Evolutionary conservation across 2,113 vertebrate species (phyloP).

Genomic region (Cichladusa arquata): DNA sequence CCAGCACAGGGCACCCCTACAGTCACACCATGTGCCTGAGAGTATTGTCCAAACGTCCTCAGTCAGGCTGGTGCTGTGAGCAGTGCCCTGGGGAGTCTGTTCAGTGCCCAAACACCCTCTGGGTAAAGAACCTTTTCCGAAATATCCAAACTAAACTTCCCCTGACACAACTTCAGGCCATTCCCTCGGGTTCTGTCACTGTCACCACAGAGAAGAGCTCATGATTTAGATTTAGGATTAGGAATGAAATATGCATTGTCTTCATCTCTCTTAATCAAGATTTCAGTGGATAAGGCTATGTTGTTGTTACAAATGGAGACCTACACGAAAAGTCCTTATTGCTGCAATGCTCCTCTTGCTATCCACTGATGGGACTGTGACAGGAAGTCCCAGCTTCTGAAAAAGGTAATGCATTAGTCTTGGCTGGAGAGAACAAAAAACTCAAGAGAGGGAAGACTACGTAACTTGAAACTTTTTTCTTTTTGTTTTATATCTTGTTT

Average conservation of each 20-base stretch:
- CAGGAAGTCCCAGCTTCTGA: not conserved
- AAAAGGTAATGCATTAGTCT: not conserved
- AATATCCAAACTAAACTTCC: not conserved
- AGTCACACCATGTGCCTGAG: not conserved
- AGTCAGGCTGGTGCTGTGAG: too few relatives aligned
- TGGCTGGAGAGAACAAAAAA: not conserved
- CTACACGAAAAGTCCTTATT: not conserved
- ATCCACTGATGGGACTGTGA: not conserved
- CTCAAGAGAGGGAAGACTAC: too few relatives aligned
- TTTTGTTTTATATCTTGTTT: not conserved
- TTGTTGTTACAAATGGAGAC: not conserved
- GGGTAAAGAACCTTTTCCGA: not conserved
- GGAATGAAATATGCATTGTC: not conserved
- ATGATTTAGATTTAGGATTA: not conserved
- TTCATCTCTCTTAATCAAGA: not conserved
- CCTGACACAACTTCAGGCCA: not conserved
- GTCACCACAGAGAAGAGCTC: not conserved
- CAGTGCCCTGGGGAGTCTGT: not conserved
- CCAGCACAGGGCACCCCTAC: not conserved
- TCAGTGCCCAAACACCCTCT: not conserved
- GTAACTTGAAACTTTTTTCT: not conserved
- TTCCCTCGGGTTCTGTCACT: not conserved
- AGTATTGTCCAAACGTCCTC: not conserved
- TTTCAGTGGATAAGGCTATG: not conserved
- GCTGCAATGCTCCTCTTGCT: not conserved